A percentile compares a stretch with the other conserved stretches of the same genome.
phyloP scores from a whole-genome alignment of 2,113 vertebrate species.

The Todiramphus saurophagus region DNA sequence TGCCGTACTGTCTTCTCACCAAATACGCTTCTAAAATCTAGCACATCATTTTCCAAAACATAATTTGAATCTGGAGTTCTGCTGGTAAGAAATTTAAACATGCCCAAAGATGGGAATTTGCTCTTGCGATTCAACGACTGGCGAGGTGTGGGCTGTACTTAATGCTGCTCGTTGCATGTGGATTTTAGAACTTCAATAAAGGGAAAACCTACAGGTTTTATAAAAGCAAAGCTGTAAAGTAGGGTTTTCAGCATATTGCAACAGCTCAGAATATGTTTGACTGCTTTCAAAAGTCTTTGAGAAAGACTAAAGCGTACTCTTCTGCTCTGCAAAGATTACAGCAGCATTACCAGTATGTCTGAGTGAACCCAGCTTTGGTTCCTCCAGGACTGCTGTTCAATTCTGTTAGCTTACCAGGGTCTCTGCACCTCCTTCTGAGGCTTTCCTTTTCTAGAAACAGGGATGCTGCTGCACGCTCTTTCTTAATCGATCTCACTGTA shows the following conservation, averaged over 20 bases:
- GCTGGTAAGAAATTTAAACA: fast-evolving
- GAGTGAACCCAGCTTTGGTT: background rate
- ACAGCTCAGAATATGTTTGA: background rate
- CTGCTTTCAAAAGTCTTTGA: background rate
- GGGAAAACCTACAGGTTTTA: background rate
- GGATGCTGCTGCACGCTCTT: background rate
- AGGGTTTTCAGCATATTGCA: background rate
- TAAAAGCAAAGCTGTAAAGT: background rate
- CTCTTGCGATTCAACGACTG: fast-evolving
- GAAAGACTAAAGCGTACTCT: background rate
- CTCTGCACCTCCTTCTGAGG: background rate
- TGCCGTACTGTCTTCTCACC: background rate
- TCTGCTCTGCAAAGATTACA: background rate
- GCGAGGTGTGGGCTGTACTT: background rate
- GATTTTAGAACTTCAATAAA: background rate
- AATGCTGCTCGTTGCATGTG: fast-evolving
- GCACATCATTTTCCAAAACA: background rate
- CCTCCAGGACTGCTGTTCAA: background rate
- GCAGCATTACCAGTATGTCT: background rate
- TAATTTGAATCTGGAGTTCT: background rate
- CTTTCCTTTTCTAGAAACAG: background rate
- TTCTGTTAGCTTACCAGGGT: background rate
- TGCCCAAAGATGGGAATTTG: background rate
- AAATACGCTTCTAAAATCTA: background rate
- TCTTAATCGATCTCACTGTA: background rate